Conservation (phyloP, 2,113 vertebrate species). For the Hipposideros armiger region DNA sequence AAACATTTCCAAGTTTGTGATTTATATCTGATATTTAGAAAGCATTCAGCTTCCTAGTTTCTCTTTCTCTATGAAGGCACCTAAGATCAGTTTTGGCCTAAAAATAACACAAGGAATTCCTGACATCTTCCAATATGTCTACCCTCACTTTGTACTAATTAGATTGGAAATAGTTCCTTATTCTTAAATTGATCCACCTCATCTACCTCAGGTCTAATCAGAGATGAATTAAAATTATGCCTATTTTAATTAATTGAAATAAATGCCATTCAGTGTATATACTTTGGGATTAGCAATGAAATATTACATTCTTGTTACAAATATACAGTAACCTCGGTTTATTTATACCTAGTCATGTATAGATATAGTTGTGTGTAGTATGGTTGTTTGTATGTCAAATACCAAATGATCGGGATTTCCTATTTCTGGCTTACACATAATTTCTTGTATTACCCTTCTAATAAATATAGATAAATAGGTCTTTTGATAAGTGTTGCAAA, state of each 20-base stretch:
- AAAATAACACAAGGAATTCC: neutral
- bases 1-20: constrained; percentile 13
- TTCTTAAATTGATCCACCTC: neutral
- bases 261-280: neutral
- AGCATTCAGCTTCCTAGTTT: neutral
- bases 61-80: neutral
- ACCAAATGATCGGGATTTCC: neutral
- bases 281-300: neutral
- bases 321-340: neutral
- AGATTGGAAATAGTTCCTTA: neutral
- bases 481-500: neutral
- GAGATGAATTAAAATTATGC: neutral
- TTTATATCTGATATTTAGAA: constrained; percentile 16
- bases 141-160: neutral
- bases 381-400: neutral
- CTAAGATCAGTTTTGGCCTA: neutral
- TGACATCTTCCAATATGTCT: neutral
- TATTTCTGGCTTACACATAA: neutral
- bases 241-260: neutral
- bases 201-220: neutral
- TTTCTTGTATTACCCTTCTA: neutral
- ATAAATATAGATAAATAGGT: neutral
- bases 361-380: neutral
- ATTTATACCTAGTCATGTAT: neutral
- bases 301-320: neutral